Base-by-base conservation (phyloP, 2,797 vertebrate genomes). In the Takifugu rubripes region DNA sequence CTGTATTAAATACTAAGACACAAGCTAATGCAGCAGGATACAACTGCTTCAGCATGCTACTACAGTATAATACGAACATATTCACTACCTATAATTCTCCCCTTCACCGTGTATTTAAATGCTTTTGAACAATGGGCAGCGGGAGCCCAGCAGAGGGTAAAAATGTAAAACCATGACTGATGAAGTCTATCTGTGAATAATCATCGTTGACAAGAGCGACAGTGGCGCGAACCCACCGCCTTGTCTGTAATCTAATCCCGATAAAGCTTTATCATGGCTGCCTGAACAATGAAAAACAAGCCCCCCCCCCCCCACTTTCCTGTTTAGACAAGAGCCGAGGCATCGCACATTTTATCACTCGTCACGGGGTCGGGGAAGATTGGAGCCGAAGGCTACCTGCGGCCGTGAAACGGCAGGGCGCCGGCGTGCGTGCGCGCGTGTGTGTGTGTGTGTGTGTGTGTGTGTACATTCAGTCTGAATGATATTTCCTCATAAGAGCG, bases 11-110 rank as follows among this genome's bases (percentile, higher is more conserved):
- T 81, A 77, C 71, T 87, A 86, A 85, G 81, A 87, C 86, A 83
- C 79, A 74, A 79, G 82, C 84, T 86, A 82, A 87, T 86, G 87
- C 89, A 89, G 89, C 84, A 84, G 88, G 72, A 86, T 87, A 85
- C 87, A 84, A 86, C 77, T 66, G 79, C 89, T 72, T 82, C 79
- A 87, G 89, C 88, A 90, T 90, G 89, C 86, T 88, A 89, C 84
- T 85, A 82, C 81, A 87, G 71, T 88, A 88, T 90, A 87, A 83
- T 82, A 86, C 75, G 60, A 87, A 83, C 83, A 72, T 88, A 88
- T 74, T 87, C 87, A 88, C 87, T 82, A 88, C 84, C 84, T 88
- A 84, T 80, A 81, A 75, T 64, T 68, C 82, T 75, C 26, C 49
- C 76, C 64, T 68, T 81, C 87, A 88, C 80, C 64, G 84, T 84